Conservation (phyloP, 2,888 invertebrate species). For the Hedya salicella region DNA sequence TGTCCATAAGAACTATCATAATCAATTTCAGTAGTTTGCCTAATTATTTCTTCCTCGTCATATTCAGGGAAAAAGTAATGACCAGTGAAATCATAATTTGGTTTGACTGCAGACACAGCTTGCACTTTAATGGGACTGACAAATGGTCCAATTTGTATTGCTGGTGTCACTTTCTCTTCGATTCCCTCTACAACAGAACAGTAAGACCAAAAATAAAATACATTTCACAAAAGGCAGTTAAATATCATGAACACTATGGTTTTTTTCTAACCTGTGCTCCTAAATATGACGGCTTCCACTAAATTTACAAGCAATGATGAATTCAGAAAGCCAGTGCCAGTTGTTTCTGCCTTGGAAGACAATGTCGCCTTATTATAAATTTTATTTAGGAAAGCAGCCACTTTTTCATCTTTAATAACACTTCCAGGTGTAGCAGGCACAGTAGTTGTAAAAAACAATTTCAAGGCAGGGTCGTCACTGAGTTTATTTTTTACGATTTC, state of each 20-base stretch:
- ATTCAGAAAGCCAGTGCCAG: constrained; percentile 66
- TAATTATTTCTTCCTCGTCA: constrained; percentile 55
- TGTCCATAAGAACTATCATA: constrained; percentile 64
- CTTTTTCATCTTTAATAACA: constrained; percentile 63
- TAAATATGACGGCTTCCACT: constrained; percentile 78
- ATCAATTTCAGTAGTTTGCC: constrained; percentile 64
- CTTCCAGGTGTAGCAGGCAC: constrained; percentile 55
- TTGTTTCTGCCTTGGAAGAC: constrained; percentile 58
- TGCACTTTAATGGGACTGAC: constrained; percentile 69
- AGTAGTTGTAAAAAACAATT: constrained; percentile 61
- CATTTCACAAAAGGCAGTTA: background rate
- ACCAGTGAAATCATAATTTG: constrained; percentile 71
- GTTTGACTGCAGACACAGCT: constrained; percentile 65
- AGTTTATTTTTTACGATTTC: constrained; percentile 71
- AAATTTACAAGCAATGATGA: constrained; percentile 77
- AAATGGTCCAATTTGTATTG: constrained; percentile 51
- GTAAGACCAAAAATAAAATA: background rate
- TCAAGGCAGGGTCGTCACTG: constrained; percentile 68
- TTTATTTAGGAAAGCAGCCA: constrained; percentile 68
- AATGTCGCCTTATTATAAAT: constrained; percentile 69
- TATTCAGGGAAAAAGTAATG: constrained; percentile 79
- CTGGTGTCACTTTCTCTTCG: constrained; percentile 50
- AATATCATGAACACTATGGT: background rate
- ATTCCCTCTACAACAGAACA: constrained; percentile 61
- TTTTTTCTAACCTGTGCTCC: constrained; percentile 62